These are phyloP conservation scores for Aelia acuminata DNA, from an alignment of 2,888 invertebrate genomes.

Conservation along the genomic window DNA sequence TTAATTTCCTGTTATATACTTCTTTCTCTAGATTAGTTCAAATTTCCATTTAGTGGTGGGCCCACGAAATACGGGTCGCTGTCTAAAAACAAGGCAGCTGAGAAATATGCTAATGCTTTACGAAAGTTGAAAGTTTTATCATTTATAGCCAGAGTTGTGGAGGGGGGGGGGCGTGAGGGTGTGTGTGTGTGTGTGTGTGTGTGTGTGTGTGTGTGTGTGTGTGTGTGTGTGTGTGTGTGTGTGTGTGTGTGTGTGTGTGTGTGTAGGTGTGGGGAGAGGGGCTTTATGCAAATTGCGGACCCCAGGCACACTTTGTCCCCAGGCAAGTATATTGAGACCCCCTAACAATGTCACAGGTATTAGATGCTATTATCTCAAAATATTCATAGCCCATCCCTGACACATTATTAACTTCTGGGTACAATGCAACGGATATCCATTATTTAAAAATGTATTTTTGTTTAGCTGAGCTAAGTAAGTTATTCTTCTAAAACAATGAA, in stretches of 20 bases:
- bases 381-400: not conserved
- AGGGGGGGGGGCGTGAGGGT: too few species aligned
- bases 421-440: not conserved
- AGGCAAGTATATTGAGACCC: not conserved
- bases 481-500: too few species aligned
- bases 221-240: too few species aligned
- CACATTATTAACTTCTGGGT: not conserved
- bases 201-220: too few species aligned
- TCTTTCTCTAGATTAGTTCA: not conserved
- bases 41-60: not conserved
- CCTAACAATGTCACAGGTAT: slow-evolving; percentile 15
- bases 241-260: too few species aligned
- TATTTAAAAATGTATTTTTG: not conserved
- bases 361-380: slow-evolving; percentile 11
- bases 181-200: too few species aligned
- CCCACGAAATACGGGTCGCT: not conserved
- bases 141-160: not conserved
- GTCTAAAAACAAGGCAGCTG: slow-evolving; percentile 33
- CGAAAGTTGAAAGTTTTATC: slow-evolving; percentile 21
- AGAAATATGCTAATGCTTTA: slow-evolving; percentile 19
- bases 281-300: not conserved
- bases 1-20: too few species aligned
- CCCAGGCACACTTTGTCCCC: not conserved
- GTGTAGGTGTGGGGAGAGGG: too few species aligned
- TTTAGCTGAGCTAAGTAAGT: too few species aligned